Base-by-base conservation (phyloP, 2,113 vertebrate genomes). In the Apodemus sylvaticus region DNA sequence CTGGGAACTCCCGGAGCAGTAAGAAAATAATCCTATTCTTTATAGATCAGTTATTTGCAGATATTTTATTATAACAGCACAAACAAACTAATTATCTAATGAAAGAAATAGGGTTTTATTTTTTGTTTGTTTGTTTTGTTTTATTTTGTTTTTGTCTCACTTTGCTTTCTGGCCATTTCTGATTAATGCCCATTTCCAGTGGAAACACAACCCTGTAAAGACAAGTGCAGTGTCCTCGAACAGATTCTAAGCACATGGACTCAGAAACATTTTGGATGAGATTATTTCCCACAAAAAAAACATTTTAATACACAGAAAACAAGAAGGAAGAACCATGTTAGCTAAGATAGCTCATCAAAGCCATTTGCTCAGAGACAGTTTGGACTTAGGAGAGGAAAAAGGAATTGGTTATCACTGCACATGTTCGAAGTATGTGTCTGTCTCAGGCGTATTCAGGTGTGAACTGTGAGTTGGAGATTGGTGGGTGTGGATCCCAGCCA, bases 131-230 rank as follows among this genome's bases (percentile, higher is more conserved):
- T n/a, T 34, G 36, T 74, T 74, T 74, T 76, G 11, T 17, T 48
- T 48, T 48, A 7, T 48, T 48, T 48, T 48, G 45, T 48, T 93
- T 87, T 70, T 2, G 19, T 76, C 48, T 95, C 62, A n/a, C 9
- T 91, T n/a, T 76, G 36, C 45, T 86, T 81, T 86, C 19, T 68
- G 26, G 82, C 34, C 26, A 77, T 95, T 94, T 89, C 36, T 89
- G 51, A 66, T 89, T 14, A 78, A 79, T 71, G 13, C 4, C 26
- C 2, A 42, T 39, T 42, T 77, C 68, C 2, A 22, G 20, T 60
- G 68, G 68, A 39, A 68, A 68, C 7, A 34, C 34, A 51, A 29
- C 58, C 58, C 71, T 26, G 64, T 78, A 26, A 86, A 86, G 79
- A 79, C 53, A 76, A 94, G 71, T 7, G n/a, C 17, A 42, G 7